Evolutionary conservation across 1,140 invertebrate species (phyloP).

Genomic region (Drosophila repleta): DNA sequence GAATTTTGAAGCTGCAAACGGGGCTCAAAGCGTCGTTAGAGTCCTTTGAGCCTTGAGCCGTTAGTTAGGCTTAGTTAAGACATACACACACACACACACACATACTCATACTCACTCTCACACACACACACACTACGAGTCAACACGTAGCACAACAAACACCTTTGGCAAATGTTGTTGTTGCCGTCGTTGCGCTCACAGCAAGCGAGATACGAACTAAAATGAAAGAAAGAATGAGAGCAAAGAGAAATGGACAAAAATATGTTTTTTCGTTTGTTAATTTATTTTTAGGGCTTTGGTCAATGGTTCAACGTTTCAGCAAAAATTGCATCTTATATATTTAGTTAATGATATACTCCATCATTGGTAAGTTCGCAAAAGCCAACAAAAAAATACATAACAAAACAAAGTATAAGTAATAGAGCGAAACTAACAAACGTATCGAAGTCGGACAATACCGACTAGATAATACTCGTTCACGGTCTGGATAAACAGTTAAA

Average conservation of each 20-base stretch:
- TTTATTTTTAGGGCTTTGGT: constrained; percentile 89
- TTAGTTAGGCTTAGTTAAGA: constrained; percentile 47
- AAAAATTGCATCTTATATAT: constrained; percentile 98
- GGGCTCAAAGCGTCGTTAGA: constrained; percentile 6
- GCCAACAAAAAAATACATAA: constrained; percentile 4
- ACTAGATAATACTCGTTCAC: no score
- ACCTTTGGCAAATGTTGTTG: constrained; percentile 63
- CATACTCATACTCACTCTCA: not conserved
- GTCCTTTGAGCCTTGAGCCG: constrained; percentile 11
- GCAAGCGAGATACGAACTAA: not conserved
- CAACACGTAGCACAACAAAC: constrained; percentile 56
- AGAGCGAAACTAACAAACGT: not conserved
- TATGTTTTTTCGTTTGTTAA: constrained; percentile 81
- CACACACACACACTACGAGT: constrained; percentile 3
- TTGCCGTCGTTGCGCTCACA: constrained; percentile 40
- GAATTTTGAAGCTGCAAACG: constrained; percentile 20
- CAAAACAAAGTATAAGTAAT: constrained; percentile 11
- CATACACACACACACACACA: not conserved
- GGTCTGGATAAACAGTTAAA: no score
- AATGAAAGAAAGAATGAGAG: constrained; percentile 41
- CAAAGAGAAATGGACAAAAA: constrained; percentile 58
- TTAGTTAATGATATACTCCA: constrained; percentile 98
- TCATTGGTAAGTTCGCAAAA: constrained; percentile 92
- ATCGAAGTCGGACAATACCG: no score
- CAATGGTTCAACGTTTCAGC: constrained; percentile 91